Evolutionary conservation across 2,113 vertebrate genomes (phyloP), one percentile per base, ranked within the genome.

Genomic region (Ptyas mucosa): DNA sequence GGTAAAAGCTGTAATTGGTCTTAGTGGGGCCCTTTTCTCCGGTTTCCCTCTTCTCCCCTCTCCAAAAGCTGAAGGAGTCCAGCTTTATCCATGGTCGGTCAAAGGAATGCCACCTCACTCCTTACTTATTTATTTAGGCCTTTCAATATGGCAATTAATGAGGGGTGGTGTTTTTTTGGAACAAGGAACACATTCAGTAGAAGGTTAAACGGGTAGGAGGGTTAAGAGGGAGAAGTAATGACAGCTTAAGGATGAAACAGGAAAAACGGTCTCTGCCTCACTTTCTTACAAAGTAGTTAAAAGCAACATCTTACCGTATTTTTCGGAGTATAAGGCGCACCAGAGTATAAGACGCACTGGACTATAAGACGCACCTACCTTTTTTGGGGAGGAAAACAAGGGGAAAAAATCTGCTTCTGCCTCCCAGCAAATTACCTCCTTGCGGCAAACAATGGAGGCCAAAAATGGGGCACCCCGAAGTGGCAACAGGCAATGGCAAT

Each of bases 1-100:
- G 98, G 98, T 99, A 98, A 99, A 99, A 98, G 98, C 98, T 98
- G 99, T 99, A 99, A 99, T 99, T 99, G 99, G 99, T 99, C 98
- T 99, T 99, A 98, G 98, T 98, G 98, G 98, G 98, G 98, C 98
- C 98, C 98, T 11, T 24, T 46, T 57, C 58, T 26, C 81, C 34
- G 1, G 21, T 0, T 15, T 21, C 29, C 57, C 58, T 5, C 95
- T 97, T 97, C 97, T 96, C 97, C 95, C 87, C 98, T 97, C 98
- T 98, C 97, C 96, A 97, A 98, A 58, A 98, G 97, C 98, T 97
- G 98, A 97, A 98, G 8, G 94, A 97, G 98, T 97, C 96, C 98
- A 97, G 97, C 95, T 92, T 98, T 97, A 98, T 98, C 98, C 96
- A 89, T 95, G 94, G 95, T 91, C n/a, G 97, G 96, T 96, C 49